Conservation (phyloP, 2,797 vertebrate genomes). For the Melanogrammus aeglefinus region DNA sequence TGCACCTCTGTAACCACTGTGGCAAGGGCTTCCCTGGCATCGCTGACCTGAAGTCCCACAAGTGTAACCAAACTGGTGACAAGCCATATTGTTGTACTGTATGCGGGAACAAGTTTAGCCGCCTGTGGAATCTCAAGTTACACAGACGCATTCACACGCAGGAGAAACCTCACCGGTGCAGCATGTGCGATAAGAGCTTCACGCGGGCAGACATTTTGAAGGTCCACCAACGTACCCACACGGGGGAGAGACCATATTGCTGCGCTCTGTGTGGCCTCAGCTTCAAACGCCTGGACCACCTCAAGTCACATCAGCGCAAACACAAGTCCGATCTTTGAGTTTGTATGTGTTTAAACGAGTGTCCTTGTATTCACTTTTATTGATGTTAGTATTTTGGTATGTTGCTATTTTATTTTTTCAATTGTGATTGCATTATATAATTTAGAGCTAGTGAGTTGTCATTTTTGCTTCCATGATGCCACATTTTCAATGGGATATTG, state of each 20-base stretch:
- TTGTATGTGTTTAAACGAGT: neutral
- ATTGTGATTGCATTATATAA: neutral
- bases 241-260: conserved; percentile 77
- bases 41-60: conserved; percentile 68
- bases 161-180: conserved; percentile 78
- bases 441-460: neutral
- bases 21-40: conserved; percentile 73
- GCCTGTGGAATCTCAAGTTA: conserved; percentile 80
- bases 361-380: neutral
- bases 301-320: conserved; percentile 80
- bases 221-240: conserved; percentile 79
- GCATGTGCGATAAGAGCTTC: conserved; percentile 79
- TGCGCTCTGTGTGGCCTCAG: conserved; percentile 75
- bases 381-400: conserved; percentile 1
- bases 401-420: neutral
- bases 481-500: conserved; percentile 2
- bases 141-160: conserved; percentile 80
- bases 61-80: conserved; percentile 69
- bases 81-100: conserved; percentile 76
- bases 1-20: conserved; percentile 75
- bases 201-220: conserved; percentile 78
- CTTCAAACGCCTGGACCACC: conserved; percentile 78
- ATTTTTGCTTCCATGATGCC: neutral
- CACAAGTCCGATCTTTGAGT: conserved; percentile 65
- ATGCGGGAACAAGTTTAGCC: conserved; percentile 79